Evolutionary conservation across 1,140 invertebrate genomes (phyloP).

Genomic region (Periplaneta americana): DNA sequence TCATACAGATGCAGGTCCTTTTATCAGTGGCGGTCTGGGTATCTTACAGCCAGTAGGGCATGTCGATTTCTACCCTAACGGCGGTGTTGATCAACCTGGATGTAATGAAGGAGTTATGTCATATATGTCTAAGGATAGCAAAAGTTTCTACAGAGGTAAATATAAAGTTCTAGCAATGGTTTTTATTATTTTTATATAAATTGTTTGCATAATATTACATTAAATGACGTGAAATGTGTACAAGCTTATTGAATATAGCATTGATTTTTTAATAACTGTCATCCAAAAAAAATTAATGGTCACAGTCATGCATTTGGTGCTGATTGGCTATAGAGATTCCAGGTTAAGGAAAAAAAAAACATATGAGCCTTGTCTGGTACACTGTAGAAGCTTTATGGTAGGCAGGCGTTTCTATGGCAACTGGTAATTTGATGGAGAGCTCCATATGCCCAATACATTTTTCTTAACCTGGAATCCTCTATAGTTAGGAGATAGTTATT

Average conservation of each 20-base stretch:
- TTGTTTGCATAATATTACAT: background rate
- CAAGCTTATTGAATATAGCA: background rate
- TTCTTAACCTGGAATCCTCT: too few species aligned
- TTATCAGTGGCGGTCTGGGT: constrained; percentile 74
- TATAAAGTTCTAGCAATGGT: background rate
- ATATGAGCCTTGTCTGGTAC: too few species aligned
- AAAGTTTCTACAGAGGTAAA: constrained; percentile 48
- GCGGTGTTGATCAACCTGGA: constrained; percentile 78
- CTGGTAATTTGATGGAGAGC: too few species aligned
- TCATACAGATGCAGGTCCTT: constrained; percentile 78
- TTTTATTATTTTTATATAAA: background rate
- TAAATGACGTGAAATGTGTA: background rate
- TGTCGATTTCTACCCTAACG: constrained; percentile 88
- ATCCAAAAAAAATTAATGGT: background rate
- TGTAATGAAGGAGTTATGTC: constrained; percentile 67
- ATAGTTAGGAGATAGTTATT: too few species aligned
- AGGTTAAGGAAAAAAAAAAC: too few species aligned
- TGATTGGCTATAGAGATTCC: background rate
- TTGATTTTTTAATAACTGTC: background rate
- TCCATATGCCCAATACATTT: too few species aligned
- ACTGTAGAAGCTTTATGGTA: too few species aligned
- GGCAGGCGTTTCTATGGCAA: too few species aligned
- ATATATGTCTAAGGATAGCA: constrained; percentile 58
- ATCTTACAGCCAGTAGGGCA: constrained; percentile 76
- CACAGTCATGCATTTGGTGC: background rate